A percentile compares a stretch with the other conserved stretches of the same genome.
These are phyloP conservation scores for Embiotoca jacksoni DNA, from an alignment of 2,113 vertebrate genomes.

Conservation along the genomic window DNA sequence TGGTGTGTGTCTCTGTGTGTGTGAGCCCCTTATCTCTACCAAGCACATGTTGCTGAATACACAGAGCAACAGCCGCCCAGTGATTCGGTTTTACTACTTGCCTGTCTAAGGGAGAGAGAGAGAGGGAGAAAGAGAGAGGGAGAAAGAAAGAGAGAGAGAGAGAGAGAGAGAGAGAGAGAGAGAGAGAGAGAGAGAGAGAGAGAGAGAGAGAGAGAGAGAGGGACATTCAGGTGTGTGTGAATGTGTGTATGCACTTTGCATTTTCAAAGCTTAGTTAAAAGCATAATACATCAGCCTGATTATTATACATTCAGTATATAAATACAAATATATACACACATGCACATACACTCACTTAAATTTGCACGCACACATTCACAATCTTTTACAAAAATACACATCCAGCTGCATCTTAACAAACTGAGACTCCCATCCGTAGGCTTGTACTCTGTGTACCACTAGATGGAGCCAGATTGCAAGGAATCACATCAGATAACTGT, in stretches of 20 bases:
- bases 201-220: slow-evolving; percentile 4
- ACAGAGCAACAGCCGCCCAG: slow-evolving; percentile 53
- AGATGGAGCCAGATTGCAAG: slow-evolving; percentile 74
- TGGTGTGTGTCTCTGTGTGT: slow-evolving; percentile 68
- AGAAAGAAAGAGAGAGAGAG: not conserved
- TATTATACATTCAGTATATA: slow-evolving; percentile 56
- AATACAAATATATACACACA: slow-evolving; percentile 18
- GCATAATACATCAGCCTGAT: slow-evolving; percentile 43
- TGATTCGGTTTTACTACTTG: slow-evolving; percentile 65
- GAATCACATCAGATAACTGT: slow-evolving; percentile 35
- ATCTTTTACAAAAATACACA: slow-evolving; percentile 7
- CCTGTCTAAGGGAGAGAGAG: slow-evolving; percentile 50
- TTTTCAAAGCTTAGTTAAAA: slow-evolving; percentile 50
- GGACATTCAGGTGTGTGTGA: slow-evolving; percentile 31
- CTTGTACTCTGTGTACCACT: slow-evolving; percentile 36
- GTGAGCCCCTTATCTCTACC: slow-evolving; percentile 78
- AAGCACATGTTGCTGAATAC: slow-evolving; percentile 79
- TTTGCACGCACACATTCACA: slow-evolving; percentile 9
- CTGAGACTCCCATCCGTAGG: not conserved
- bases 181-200: slow-evolving; percentile 22
- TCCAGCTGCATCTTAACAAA: slow-evolving; percentile 1
- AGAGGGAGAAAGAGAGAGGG: not conserved
- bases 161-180: slow-evolving; percentile 27
- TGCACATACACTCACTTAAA: not conserved
- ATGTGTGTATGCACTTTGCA: slow-evolving; percentile 45